Conservation (phyloP, 2,888 invertebrate genomes). For the Liopterus haemorrhoidalis region DNA sequence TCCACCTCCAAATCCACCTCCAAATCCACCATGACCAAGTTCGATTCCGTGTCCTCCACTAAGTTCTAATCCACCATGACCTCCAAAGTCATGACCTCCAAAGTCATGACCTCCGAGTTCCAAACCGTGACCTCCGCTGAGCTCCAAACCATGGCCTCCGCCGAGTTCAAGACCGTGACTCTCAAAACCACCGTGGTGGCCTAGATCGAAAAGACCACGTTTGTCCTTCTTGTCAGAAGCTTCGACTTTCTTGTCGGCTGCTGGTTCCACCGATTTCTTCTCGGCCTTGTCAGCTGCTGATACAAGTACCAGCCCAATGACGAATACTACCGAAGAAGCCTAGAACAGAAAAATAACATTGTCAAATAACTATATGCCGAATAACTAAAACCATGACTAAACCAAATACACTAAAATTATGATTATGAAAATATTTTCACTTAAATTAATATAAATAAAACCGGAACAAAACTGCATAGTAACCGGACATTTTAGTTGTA, state of each 20-base stretch:
- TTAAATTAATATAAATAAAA: too few relatives aligned
- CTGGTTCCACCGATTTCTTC: constrained; percentile 37
- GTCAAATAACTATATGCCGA: too few relatives aligned
- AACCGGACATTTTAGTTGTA: too few relatives aligned
- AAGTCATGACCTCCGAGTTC: constrained; percentile 22
- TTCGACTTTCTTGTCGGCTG: constrained; percentile 33
- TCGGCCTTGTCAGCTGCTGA: constrained; percentile 36
- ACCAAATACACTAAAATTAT: too few relatives aligned
- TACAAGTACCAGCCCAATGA: constrained; percentile 42
- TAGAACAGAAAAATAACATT: constrained; percentile 32
- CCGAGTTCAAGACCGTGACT: constrained; percentile 29
- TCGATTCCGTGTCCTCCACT: constrained; percentile 32
- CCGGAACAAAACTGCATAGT: too few relatives aligned
- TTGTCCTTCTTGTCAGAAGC: constrained; percentile 37
- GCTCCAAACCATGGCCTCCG: constrained; percentile 29
- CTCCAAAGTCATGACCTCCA: constrained; percentile 26
- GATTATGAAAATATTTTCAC: too few relatives aligned
- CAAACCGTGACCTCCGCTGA: constrained; percentile 30
- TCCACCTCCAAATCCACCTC: constrained; percentile 12
- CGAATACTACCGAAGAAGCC: constrained; percentile 40
- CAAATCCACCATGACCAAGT: constrained; percentile 14
- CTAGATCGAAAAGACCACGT: constrained; percentile 39
- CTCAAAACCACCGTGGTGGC: constrained; percentile 35
- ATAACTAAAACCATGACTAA: too few relatives aligned
- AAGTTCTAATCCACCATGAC: constrained; percentile 30